Evolutionary conservation across 2,113 vertebrate species (phyloP), one percentile per base, ranked within the genome.

Genomic region (Monarcha castaneiventris): DNA sequence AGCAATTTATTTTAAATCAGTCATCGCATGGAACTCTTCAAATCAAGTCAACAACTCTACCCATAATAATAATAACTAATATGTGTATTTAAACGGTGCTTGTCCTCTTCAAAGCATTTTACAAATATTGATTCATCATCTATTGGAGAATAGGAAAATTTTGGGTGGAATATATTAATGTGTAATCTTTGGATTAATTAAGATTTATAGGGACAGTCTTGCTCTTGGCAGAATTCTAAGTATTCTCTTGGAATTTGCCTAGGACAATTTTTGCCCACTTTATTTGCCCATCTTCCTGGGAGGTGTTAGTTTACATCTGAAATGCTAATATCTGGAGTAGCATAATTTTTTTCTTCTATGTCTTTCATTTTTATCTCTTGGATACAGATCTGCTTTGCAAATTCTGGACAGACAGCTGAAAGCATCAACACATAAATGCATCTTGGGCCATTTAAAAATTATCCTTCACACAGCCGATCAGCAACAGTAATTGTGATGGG

Each of bases 101-200:
- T 83, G 39, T 74, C 62, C 41, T 94, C 59, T 77, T 81, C 76
- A 87, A 90, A 83, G 52, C 15, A 55, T 81, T 94, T 92, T 51
- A 17, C 16, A 89, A 67, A 74, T 90, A 92, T n/a, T 74, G 78
- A 21, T 54, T 88, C 1, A 4, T 22, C 13, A 59, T 51, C 15
- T 44, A 11, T 8, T 71, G 35, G 80, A 88, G 21, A 95, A 56
- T 23, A 76, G 21, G 26, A 87, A 87, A 51, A 58, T 46, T 67
- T 58, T 46, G 23, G 15, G n/a, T 67, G 11, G 14, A 89, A 66
- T 49, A 35, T 61, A 87, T 71, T 74, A 84, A 69, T 49, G n/a
- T 8, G 72, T n/a, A 44, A 56, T 48, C 22, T 37, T 71, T 69
- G 52, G 46, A 75, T 59, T 78, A 78, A 84, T 75, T 56, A 59